Conservation (phyloP, 2,113 vertebrate species). For the Nyctereutes procyonoides region DNA sequence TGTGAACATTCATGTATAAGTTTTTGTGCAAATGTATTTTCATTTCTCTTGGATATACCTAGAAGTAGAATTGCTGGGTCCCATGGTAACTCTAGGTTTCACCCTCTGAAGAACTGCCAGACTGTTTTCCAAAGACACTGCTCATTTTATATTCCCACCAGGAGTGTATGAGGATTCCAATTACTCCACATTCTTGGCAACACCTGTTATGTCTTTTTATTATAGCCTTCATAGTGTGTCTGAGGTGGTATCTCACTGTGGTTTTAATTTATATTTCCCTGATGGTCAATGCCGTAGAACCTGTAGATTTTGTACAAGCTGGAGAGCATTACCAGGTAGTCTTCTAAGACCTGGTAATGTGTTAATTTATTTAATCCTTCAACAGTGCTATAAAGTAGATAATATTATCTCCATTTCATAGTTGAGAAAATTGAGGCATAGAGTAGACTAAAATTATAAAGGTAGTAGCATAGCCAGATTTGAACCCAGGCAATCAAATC, state of each 20-base stretch:
- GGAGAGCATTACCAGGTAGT: background rate
- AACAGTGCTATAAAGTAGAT: background rate
- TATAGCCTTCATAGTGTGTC: background rate
- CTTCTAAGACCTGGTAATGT: background rate
- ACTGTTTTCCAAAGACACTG: background rate
- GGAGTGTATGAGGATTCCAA: background rate
- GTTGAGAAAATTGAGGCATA: conserved; percentile 5
- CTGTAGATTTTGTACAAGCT: background rate
- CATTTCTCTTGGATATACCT: background rate
- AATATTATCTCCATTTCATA: background rate
- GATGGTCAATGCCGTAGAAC: background rate
- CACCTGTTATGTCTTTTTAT: background rate
- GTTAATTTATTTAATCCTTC: background rate
- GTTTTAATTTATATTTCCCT: background rate
- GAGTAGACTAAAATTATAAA: background rate
- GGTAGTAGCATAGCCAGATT: background rate
- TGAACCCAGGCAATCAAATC: background rate
- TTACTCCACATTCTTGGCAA: background rate
- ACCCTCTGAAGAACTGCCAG: background rate
- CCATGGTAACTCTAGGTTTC: background rate
- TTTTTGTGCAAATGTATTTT: background rate
- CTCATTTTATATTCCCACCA: background rate
- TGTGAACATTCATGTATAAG: background rate
- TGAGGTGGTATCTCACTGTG: background rate
- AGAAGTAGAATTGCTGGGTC: background rate